Evolutionary conservation across 1,140 invertebrate species (phyloP).

Genomic region (Drosophila pseudoananassae): DNA sequence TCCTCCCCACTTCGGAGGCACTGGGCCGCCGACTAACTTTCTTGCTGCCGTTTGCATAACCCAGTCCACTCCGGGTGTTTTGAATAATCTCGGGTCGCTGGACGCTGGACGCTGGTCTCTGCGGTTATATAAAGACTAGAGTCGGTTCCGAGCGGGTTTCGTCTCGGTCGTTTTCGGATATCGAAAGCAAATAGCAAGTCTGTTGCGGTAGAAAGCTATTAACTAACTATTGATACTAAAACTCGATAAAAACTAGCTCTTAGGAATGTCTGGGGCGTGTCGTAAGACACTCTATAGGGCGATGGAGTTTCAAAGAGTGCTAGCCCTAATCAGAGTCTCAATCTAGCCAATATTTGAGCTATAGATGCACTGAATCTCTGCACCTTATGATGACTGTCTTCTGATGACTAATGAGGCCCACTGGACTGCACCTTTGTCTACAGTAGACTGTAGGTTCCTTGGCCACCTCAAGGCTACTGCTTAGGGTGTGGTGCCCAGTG

Average conservation of each 20-base stretch:
- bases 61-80: neutral
- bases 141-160: constrained; percentile 13
- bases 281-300: too few species aligned
- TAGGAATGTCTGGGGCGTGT: neutral
- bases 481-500: neutral
- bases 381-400: too few species aligned
- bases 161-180: too few species aligned
- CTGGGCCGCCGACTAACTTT: neutral
- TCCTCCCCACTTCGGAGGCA: too few species aligned
- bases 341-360: too few species aligned
- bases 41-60: constrained; percentile 17
- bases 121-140: constrained; percentile 35
- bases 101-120: constrained; percentile 4
- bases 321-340: too few species aligned
- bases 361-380: too few species aligned
- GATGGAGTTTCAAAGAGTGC: too few species aligned
- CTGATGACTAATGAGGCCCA: too few species aligned
- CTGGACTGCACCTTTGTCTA: neutral
- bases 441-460: neutral
- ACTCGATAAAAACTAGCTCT: neutral
- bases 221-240: neutral
- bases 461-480: neutral
- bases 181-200: constrained; percentile 10
- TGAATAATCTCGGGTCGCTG: neutral
- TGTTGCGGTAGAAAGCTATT: constrained; percentile 26